phyloP scores from a whole-genome alignment of 2,888 invertebrate genomes.

The Drosophila colorata region DNA sequence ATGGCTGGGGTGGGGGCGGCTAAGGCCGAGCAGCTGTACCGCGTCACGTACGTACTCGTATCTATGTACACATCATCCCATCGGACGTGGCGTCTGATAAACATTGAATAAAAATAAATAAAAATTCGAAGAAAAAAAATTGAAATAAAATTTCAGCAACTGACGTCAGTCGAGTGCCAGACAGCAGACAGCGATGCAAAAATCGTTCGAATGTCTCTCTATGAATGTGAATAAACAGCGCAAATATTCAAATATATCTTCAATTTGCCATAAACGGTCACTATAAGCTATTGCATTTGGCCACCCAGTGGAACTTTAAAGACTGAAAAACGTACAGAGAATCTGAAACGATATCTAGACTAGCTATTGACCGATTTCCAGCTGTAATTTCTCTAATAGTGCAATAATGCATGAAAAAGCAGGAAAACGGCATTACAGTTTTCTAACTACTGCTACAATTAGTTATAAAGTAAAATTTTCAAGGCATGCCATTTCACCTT shows the following conservation, averaged over 20 bases:
- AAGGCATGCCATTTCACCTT: background rate
- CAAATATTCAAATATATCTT: constrained; percentile 43
- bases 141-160: constrained; percentile 24
- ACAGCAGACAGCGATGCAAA: constrained; percentile 50
- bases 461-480: too few relatives aligned
- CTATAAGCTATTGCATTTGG: constrained; percentile 1
- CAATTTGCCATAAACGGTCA: constrained; percentile 26
- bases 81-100: constrained; percentile 42
- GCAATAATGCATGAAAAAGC: too few relatives aligned
- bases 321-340: background rate
- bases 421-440: too few relatives aligned
- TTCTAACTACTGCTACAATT: too few relatives aligned
- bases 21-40: constrained; percentile 39
- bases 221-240: constrained; percentile 41
- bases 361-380: too few relatives aligned
- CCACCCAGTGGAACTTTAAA: constrained; percentile 23
- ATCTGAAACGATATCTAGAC: background rate
- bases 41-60: constrained; percentile 42
- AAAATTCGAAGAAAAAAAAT: constrained; percentile 6
- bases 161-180: constrained; percentile 62
- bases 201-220: constrained; percentile 25
- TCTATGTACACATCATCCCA: constrained; percentile 13
- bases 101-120: constrained; percentile 37
- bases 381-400: too few relatives aligned
- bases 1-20: background rate